Evolutionary conservation across 2,113 vertebrate species (phyloP), one percentile per base, ranked within the genome.

Genomic region (Anser brachyrhynchus): DNA sequence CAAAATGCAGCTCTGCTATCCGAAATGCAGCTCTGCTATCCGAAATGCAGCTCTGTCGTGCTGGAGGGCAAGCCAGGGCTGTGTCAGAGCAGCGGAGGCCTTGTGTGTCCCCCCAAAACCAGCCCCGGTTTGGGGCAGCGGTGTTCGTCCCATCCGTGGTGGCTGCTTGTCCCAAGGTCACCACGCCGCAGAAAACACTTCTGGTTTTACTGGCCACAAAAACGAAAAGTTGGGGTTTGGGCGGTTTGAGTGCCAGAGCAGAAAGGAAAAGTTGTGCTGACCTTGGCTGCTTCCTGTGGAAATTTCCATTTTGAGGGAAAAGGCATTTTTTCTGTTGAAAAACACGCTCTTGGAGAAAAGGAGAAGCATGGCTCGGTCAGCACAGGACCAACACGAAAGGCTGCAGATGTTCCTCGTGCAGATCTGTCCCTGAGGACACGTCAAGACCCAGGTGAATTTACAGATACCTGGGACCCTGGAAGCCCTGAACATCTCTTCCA

Each of bases 391-490:
- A 20, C 51, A 26, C 16, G 52, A 31, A 75, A 35, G 58, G 15
- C 59, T 81, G 80, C 52, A 39, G 52, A 14, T 41, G 64, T 19
- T 51, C 28, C 39, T 37, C 71, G 28, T 0, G 0, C 67, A 43
- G 59, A 51, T 58, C 59, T 13, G 3, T 72, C 81, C 11, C 54
- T 10, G 15, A 55, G 81, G 65, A 23, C 58, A 35, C 23, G 64
- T 51, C 2, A 3, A 23, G 75, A 29, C 31, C 64, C 3, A 1
- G 12, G 17, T 1, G 0, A 35, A 2, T 2, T 44, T 51, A 18
- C 5, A 6, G 64, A 49, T n/a, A 46, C 19, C 19, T 4, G 17
- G 65, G 20, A 44, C 58, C 64, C 61, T 55, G 25, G 49, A 76
- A 73, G 59, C 71, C 57, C 54, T 19, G 29, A 26, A 26, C 26